These are phyloP conservation scores for Ambastaia sidthimunki DNA, from an alignment of 2,797 vertebrate species.

Conservation along the genomic window DNA sequence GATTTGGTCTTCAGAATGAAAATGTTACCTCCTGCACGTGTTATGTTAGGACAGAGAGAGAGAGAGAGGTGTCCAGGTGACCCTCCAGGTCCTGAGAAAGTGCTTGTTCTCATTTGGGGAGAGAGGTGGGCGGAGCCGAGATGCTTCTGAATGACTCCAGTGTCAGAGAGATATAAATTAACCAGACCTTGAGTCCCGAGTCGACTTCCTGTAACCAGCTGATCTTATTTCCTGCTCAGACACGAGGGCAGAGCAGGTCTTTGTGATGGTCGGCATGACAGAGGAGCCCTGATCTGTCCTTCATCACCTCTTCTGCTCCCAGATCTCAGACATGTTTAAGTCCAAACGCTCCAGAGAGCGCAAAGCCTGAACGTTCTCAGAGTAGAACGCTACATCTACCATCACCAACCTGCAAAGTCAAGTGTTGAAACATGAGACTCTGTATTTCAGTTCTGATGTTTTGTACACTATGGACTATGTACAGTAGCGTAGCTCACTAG, in stretches of 20 bases:
- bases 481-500: no score
- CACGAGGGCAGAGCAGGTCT: background rate
- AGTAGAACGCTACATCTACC: constrained; percentile 97
- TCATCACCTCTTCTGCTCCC: constrained; percentile 99
- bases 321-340: constrained; percentile 95
- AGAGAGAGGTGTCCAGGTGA: background rate
- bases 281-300: constrained; percentile 51
- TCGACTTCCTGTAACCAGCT: constrained; percentile 1
- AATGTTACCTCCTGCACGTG: background rate
- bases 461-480: no score
- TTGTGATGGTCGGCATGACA: background rate
- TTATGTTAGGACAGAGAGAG: background rate
- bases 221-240: constrained; percentile 32
- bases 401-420: constrained; percentile 85
- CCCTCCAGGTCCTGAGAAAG: background rate
- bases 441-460: no score
- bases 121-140: background rate
- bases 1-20: constrained; percentile 44
- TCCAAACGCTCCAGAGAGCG: constrained; percentile 90
- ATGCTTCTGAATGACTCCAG: constrained; percentile 1
- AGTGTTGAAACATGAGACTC: background rate
- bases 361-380: constrained; percentile 92
- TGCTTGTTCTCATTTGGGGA: background rate
- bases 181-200: background rate
- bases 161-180: constrained; percentile 5